These are phyloP conservation scores for Melozone crissalis DNA, from an alignment of 2,113 vertebrate genomes.

Conservation along the genomic window DNA sequence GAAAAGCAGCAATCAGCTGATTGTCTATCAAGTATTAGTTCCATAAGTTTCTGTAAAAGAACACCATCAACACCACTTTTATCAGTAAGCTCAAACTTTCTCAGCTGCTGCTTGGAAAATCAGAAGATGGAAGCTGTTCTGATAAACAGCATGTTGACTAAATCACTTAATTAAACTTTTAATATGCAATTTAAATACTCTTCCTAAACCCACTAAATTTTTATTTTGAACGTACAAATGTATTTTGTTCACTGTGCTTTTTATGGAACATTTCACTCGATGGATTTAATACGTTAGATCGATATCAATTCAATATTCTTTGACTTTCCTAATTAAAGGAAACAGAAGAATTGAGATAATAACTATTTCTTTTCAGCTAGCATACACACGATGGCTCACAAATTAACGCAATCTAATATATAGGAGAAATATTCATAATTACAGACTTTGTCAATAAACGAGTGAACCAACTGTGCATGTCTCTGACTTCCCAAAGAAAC, in stretches of 20 bases:
- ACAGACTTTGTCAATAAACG: constrained; percentile 74
- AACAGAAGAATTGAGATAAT: constrained; percentile 67
- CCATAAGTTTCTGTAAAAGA: neutral
- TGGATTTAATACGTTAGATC: constrained; percentile 61
- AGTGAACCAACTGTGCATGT: constrained; percentile 73
- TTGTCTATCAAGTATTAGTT: neutral
- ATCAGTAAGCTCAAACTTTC: neutral
- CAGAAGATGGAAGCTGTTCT: neutral
- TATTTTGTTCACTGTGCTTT: constrained; percentile 38
- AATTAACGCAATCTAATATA: constrained; percentile 63
- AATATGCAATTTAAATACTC: constrained; percentile 2
- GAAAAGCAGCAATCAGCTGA: neutral
- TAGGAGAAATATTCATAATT: constrained; percentile 74
- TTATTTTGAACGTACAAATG: neutral
- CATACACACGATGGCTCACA: constrained; percentile 60
- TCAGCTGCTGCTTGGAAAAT: neutral
- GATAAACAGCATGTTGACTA: neutral
- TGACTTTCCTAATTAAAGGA: constrained; percentile 69
- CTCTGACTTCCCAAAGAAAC: constrained; percentile 75
- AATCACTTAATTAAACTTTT: constrained; percentile 19
- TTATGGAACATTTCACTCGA: constrained; percentile 49
- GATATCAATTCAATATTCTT: constrained; percentile 50
- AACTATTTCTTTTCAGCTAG: constrained; percentile 63
- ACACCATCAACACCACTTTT: neutral
- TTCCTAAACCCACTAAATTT: neutral